Conservation (phyloP, 2,113 vertebrate genomes). For the Ceyx margarethae region DNA sequence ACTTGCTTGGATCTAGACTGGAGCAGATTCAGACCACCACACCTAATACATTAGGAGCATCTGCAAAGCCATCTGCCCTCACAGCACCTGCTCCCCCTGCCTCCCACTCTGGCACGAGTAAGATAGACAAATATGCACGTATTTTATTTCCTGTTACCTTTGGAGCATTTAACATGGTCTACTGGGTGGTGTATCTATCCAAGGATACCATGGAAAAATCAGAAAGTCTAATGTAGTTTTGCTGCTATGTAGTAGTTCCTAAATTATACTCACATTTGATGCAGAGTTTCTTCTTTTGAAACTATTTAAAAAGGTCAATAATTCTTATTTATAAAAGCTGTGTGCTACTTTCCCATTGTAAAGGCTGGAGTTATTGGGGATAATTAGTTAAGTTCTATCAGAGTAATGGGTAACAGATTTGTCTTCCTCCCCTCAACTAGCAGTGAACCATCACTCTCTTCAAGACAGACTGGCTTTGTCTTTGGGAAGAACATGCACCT, state of each 20-base stretch:
- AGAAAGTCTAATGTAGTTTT: slow-evolving; percentile 81
- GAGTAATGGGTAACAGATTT: slow-evolving; percentile 45
- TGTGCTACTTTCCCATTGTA: slow-evolving; percentile 69
- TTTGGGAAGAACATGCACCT: slow-evolving; percentile 8
- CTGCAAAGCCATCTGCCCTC: slow-evolving; percentile 74
- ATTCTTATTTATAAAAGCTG: slow-evolving; percentile 75
- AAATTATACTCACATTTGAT: slow-evolving; percentile 71
- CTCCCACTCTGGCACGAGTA: slow-evolving; percentile 89
- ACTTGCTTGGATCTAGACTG: slow-evolving; percentile 86
- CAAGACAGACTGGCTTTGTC: slow-evolving; percentile 16
- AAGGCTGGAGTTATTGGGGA: slow-evolving; percentile 67
- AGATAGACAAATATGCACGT: slow-evolving; percentile 98
- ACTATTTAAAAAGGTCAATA: slow-evolving; percentile 73
- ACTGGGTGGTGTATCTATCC: slow-evolving; percentile 99
- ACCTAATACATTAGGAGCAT: slow-evolving; percentile 77
- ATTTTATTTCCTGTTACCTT: slow-evolving; percentile 98
- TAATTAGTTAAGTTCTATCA: slow-evolving; percentile 51
- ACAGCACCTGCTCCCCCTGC: slow-evolving; percentile 71
- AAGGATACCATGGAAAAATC: slow-evolving; percentile 94
- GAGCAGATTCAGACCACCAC: slow-evolving; percentile 85
- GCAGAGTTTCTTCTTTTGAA: slow-evolving; percentile 78
- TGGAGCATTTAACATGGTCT: slow-evolving; percentile 98
- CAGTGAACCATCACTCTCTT: slow-evolving; percentile 16
- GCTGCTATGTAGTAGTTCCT: slow-evolving; percentile 73
- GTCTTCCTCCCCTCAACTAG: slow-evolving; percentile 56